Evolutionary conservation across 2,113 vertebrate species (phyloP).

Genomic region (Gallinago paraguaiae): DNA sequence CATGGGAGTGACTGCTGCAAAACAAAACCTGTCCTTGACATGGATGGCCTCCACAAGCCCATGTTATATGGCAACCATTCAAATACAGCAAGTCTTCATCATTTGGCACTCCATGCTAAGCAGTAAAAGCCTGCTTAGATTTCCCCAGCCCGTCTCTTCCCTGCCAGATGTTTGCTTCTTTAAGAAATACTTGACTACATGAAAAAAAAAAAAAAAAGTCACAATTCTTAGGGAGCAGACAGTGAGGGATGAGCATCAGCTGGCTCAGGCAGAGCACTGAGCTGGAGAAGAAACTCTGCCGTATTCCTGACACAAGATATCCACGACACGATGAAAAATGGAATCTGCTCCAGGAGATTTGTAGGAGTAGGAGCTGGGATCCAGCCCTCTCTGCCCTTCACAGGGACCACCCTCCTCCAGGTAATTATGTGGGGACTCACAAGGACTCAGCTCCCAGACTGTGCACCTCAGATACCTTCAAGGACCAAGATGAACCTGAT

Average conservation of each 20-base stretch:
- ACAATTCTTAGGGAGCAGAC: not conserved
- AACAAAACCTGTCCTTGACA: not conserved
- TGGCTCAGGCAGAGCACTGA: not conserved
- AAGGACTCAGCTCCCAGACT: not conserved
- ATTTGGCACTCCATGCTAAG: fast-evolving
- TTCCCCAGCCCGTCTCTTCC: slow-evolving; percentile 13
- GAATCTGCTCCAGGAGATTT: not conserved
- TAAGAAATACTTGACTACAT: slow-evolving; percentile 4
- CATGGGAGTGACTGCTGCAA: not conserved
- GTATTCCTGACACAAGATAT: not conserved
- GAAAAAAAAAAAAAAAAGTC: not conserved
- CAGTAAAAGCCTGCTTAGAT: not conserved
- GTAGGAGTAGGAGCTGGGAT: not conserved
- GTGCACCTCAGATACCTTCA: not conserved
- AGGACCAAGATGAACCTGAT: not conserved
- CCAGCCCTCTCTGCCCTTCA: not conserved
- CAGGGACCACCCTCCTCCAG: not conserved
- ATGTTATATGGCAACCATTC: not conserved
- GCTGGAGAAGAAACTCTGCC: not conserved
- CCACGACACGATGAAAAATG: fast-evolving
- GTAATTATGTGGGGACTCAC: not conserved
- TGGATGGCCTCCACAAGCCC: not conserved
- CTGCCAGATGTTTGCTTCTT: not conserved
- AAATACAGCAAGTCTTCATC: not conserved
- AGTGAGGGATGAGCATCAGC: not conserved